Evolutionary conservation across 2,888 invertebrate genomes (phyloP).

Genomic region (Cosmia pyralina): DNA sequence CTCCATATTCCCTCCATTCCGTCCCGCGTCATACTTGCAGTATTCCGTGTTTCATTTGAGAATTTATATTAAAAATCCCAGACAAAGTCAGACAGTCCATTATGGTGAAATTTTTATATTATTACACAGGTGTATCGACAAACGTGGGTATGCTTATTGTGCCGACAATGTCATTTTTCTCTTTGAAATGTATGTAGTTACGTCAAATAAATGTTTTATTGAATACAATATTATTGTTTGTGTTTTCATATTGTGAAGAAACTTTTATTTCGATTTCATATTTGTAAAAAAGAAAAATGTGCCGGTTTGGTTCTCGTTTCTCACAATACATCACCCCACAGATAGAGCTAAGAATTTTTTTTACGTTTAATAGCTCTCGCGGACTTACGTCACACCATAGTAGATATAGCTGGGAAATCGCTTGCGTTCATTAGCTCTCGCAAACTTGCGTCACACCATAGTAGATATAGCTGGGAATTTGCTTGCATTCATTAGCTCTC

Average conservation of each 20-base stretch:
- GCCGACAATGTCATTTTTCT: neutral
- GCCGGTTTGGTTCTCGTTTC: too few species aligned
- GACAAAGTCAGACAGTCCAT: conserved; percentile 45
- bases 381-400: too few species aligned
- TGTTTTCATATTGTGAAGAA: neutral
- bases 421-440: too few species aligned
- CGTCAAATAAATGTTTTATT: conserved; percentile 16
- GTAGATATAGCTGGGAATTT: too few species aligned
- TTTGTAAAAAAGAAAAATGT: neutral
- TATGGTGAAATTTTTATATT: conserved; percentile 33
- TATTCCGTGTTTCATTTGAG: conserved; percentile 52
- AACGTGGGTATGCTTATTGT: neutral
- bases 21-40: conserved; percentile 6
- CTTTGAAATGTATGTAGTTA: too few species aligned
- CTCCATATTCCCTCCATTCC: conserved; percentile 25
- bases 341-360: too few species aligned
- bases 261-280: neutral
- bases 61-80: conserved; percentile 60
- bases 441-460: too few species aligned
- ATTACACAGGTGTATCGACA: conserved; percentile 28
- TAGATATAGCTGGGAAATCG: too few species aligned
- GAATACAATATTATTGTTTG: conserved; percentile 1
- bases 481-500: too few species aligned
- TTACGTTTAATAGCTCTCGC: too few species aligned
- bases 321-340: too few species aligned